Evolutionary conservation across 2,797 vertebrate species (phyloP).

Genomic region (Gobionotothen gibberifrons): DNA sequence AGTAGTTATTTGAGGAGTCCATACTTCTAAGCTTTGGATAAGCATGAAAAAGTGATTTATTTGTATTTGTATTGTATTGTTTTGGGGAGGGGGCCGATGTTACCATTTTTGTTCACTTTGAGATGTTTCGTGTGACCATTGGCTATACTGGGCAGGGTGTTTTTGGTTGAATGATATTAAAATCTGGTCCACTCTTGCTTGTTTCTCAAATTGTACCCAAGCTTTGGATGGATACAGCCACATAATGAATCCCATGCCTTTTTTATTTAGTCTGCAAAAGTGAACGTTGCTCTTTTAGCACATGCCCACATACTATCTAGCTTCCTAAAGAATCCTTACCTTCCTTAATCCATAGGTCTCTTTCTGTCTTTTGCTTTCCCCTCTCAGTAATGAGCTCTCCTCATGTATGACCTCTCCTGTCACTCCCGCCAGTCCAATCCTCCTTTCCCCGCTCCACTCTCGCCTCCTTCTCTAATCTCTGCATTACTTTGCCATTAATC

Average conservation of each 20-base stretch:
- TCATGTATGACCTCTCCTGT: conserved; percentile 79
- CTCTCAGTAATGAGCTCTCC: conserved; percentile 73
- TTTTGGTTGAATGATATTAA: no score
- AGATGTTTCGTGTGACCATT: no score
- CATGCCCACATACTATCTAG: conserved; percentile 5
- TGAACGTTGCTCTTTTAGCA: not conserved
- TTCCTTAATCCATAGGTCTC: conserved; percentile 3
- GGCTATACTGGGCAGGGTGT: no score
- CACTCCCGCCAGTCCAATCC: conserved; percentile 67
- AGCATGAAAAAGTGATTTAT: not conserved
- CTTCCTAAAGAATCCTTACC: conserved; percentile 9
- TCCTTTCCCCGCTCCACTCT: conserved; percentile 44
- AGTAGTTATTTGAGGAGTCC: not conserved
- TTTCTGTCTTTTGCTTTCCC: conserved; percentile 44
- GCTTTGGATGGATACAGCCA: no score
- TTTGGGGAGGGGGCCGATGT: no score
- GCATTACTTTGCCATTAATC: conserved; percentile 77
- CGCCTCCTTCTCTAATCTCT: conserved; percentile 72
- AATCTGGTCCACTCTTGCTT: no score
- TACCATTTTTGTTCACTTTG: not conserved
- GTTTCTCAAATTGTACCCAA: no score
- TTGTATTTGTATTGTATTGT: not conserved
- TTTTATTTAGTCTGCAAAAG: not conserved
- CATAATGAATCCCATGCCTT: not conserved
- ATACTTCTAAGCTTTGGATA: no score